Base-by-base conservation (phyloP, 37 sponge, comb jelly and placozoan species). In the Diacarnus erythraeanus region DNA sequence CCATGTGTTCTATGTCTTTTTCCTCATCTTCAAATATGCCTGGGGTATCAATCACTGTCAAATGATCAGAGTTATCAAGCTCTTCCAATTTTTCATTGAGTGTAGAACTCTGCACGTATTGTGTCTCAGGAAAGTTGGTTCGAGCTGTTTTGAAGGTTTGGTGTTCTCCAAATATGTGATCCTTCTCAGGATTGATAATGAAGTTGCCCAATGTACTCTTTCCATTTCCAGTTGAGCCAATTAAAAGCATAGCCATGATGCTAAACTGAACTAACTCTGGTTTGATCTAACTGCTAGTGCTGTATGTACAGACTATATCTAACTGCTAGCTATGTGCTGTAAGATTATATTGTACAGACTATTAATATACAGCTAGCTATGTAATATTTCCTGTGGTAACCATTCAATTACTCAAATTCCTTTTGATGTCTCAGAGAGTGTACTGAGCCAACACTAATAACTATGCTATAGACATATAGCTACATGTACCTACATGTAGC, bases 161-260 rank as follows among this genome's bases (percentile, higher is more conserved):
- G 5, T 67, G 1, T 0, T 68, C 27, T 0, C 42, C 63, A 26
- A 56, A 47, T 20, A 40, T 59, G 63, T 72, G 82, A 23, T 58
- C 64, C 18, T 59, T 70, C 47, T 38, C 30, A 25, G 85, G 84
- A 38, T 83, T 76, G 26, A 83, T 6, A 22, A 83, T 31, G 43
- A 75, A 83, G 69, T 83, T 83, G 1, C 84, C 84, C 26, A 83
- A 36, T 0, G 76, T 76, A 54, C 84, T 83, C 39, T 83, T 83
- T 5, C 84, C 84, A 27, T 66, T 83, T 0, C 84, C 84, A 65
- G 84, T 83, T 57, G 84, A 83, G 22, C 84, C 84, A 29, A 83
- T 83, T 35, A 83, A 29, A 4, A 83, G 38, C 1, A 83, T 21
- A 36, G 74, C 59, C 82, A 69, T 80, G 23, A 5, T 71, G 42